Base-by-base conservation (phyloP, 1,140 invertebrate genomes). In the Chelonus insularis region DNA sequence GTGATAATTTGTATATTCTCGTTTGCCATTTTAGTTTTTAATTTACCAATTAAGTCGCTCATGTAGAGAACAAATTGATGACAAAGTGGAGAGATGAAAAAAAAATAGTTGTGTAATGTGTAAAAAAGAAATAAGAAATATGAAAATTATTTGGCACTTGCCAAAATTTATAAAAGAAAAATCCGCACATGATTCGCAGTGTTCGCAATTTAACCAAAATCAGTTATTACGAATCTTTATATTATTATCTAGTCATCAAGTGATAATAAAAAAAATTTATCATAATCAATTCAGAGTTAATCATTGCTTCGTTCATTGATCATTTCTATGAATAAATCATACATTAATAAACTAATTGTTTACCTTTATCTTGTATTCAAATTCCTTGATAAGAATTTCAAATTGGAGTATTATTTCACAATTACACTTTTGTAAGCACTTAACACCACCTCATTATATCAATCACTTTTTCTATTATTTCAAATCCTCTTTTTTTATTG, bases 221-320 rank as follows among this genome's bases (percentile, higher is more conserved):
- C 68, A 74, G 70, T 77, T 75, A 76, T 72, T 76, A 74, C 70
- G 72, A 56, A 78, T 78, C 75, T 78, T 76, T 75, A 76, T 78
- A 78, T 76, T 74, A 75, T 75, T 77, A 77, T 78, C 75, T 78
- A 78, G 75, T 77, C 75, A 78, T 73, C 70, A 71, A 75, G 73
- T 76, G 75, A 77, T 78, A 78, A 78, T 77, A 78, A 77, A 77
- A 39, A 16, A 37, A 74, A 74, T 75, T 78, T 74, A 75, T 77
- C 72, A 73, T 77, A 78, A 78, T 73, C 71, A 71, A 73, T 52
- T 29, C 7, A 29, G 25, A 4, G 25, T 29, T 29, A 4, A 29
- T 29, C 7, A 7, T 29, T 29, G 3, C 7, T 29, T 29, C 25
- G 3, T 29, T 29, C 7, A n/a, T n/a, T n/a, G n/a, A n/a, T n/a